A percentile compares a stretch with the other conserved stretches of the same genome.
These are phyloP conservation scores for Puntigrus tetrazona DNA, from an alignment of 2,113 vertebrate genomes.

Conservation along the genomic window DNA sequence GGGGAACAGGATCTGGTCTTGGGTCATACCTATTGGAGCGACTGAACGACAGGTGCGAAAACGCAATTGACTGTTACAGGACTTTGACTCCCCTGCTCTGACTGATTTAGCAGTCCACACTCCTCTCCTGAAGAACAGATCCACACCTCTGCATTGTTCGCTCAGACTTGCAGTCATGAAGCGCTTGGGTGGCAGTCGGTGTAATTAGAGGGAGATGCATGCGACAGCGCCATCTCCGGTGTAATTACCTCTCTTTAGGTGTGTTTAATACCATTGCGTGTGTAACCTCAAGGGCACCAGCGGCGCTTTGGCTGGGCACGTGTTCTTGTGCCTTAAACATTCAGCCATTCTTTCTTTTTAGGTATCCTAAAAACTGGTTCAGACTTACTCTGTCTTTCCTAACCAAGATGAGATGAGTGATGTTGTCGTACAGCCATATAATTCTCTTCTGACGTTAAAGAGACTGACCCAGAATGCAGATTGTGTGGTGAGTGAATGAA, in stretches of 20 bases:
- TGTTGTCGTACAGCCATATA: slow-evolving; percentile 96
- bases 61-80: background rate
- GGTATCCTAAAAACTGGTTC: slow-evolving; percentile 98
- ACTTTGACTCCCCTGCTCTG: background rate
- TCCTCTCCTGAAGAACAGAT: background rate
- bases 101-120: background rate
- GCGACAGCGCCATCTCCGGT: background rate
- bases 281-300: slow-evolving; percentile 10
- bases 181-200: slow-evolving; percentile 21
- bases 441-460: slow-evolving; percentile 95
- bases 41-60: slow-evolving; percentile 91
- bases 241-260: slow-evolving; percentile 38
- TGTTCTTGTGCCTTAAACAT: background rate
- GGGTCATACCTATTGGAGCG: slow-evolving; percentile 95
- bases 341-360: slow-evolving; percentile 61
- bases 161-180: slow-evolving; percentile 12
- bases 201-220: slow-evolving; percentile 37
- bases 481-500: slow-evolving; percentile 85
- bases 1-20: slow-evolving; percentile 93
- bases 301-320: background rate
- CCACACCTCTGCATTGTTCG: slow-evolving; percentile 31
- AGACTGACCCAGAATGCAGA: slow-evolving; percentile 97
- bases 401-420: slow-evolving; percentile 99
- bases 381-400: slow-evolving; percentile 97
- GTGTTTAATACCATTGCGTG: slow-evolving; percentile 1